These are phyloP conservation scores for Drosophila erecta DNA, from an alignment of 1,140 invertebrate genomes.

Conservation along the genomic window DNA sequence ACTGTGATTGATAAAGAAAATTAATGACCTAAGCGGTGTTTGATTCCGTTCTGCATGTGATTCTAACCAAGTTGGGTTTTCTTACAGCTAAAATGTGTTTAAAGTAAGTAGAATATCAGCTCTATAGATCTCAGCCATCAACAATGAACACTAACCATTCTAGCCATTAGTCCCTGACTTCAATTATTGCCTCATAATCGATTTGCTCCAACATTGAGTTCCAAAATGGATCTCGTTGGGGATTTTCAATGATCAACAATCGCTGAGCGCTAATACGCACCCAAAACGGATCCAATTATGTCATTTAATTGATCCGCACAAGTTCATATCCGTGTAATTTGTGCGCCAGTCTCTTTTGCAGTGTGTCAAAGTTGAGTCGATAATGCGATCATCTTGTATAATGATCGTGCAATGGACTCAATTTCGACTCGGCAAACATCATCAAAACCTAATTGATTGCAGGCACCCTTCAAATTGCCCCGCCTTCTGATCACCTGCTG, in stretches of 20 bases:
- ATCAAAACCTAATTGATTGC: conserved; percentile 43
- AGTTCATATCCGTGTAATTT: conserved; percentile 40
- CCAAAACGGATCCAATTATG: conserved; percentile 42
- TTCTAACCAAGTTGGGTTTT: too few species aligned
- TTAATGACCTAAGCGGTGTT: neutral
- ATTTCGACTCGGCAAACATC: conserved; percentile 16
- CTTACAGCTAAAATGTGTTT: too few species aligned
- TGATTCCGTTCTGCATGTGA: neutral
- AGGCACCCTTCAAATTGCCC: conserved; percentile 1
- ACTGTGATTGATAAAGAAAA: conserved; percentile 2
- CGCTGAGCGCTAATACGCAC: conserved; percentile 7
- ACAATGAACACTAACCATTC: too few species aligned
- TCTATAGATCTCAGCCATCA: too few species aligned
- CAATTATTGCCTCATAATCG: conserved; percentile 28
- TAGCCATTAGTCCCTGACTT: conserved; percentile 1
- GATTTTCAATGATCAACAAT: conserved; percentile 1
- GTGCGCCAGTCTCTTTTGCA: conserved; percentile 1
- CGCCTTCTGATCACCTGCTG: conserved; percentile 36
- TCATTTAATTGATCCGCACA: conserved; percentile 38
- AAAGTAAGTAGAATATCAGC: too few species aligned
- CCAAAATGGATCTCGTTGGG: conserved; percentile 21
- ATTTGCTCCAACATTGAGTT: conserved; percentile 16
- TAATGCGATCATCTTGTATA: conserved; percentile 50
- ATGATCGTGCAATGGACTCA: conserved; percentile 48
- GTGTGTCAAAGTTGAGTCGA: conserved; percentile 47